Conservation (phyloP, 2,797 vertebrate genomes). For the Babyrousa celebensis region DNA sequence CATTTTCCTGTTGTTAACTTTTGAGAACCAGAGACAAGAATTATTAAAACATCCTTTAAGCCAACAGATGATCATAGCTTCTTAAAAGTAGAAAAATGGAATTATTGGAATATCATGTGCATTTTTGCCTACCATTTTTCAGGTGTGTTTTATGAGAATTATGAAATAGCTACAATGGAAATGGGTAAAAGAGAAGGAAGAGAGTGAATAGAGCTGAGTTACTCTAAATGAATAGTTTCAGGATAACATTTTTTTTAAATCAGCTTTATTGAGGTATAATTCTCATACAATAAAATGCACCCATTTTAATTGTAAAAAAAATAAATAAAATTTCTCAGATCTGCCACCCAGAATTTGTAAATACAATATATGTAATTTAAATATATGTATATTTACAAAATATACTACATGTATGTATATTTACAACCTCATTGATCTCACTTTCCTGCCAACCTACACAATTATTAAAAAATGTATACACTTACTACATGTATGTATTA, state of each 20-base stretch:
- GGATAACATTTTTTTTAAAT: neutral
- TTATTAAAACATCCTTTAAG: constrained; percentile 22
- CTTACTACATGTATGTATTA: neutral
- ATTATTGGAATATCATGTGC: neutral
- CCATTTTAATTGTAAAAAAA: neutral
- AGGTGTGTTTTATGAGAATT: constrained; percentile 16
- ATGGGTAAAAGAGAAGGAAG: neutral
- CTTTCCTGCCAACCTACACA: neutral
- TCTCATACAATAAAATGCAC: neutral
- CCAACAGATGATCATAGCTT: neutral
- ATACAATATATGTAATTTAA: neutral
- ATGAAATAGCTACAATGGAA: neutral
- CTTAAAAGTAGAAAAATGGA: constrained; percentile 18
- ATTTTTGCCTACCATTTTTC: neutral
- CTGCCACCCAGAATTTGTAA: neutral
- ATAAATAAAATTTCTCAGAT: neutral
- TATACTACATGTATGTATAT: neutral
- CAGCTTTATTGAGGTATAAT: constrained; percentile 31
- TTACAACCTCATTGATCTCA: neutral
- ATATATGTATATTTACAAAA: neutral
- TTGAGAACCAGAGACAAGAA: neutral
- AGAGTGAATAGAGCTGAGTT: neutral
- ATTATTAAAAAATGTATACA: neutral
- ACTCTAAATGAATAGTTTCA: neutral
- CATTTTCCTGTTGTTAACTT: neutral